Evolutionary conservation across 2,888 invertebrate species (phyloP), one percentile per base, ranked within the genome.

Genomic region (Tiphia femorata): DNA sequence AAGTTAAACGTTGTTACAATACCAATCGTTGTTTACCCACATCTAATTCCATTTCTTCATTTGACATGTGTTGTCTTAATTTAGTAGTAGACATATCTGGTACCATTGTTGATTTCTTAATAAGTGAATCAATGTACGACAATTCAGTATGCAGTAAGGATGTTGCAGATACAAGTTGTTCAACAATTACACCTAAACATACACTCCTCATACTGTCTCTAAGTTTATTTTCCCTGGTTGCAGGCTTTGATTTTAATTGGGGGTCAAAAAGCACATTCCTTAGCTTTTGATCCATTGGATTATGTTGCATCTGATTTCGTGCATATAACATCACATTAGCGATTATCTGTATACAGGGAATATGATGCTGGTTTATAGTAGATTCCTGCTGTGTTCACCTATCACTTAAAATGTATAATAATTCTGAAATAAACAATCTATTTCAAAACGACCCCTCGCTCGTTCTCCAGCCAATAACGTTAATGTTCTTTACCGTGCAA

Each of bases 301-400:
- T 80, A 25, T 82, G 83, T 35, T 80, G 79, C 82, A 83, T 82
- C 71, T 81, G 30, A 78, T 92, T 92, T 53, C 92, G 87, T 0
- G 89, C 89, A 81, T 91, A 93, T 17, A 90, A 84, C 29, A 92
- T 82, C 19, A 94, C 84, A 84, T 93, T 92, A 30, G 90, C 89
- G 3, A 91, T 88, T 46, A 92, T 90, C 86, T 93, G 87, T 16
- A 80, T 68, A 7, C 64, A 71, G 3, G 72, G 78, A 12, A 75
- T 81, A 59, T 77, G 74, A 30, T 75, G 73, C 5, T 78, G 67
- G 29, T 75, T n/a, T n/a, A n/a, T n/a, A n/a, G n/a, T n/a, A n/a
- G n/a, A n/a, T n/a, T n/a, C n/a, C n/a, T n/a, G n/a, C n/a, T n/a
- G n/a, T n/a, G n/a, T n/a, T n/a, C n/a, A n/a, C n/a, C n/a, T n/a